Conservation (phyloP, 37 sponge, comb jelly and placozoan genomes). For the Ephydatia muelleri region DNA sequence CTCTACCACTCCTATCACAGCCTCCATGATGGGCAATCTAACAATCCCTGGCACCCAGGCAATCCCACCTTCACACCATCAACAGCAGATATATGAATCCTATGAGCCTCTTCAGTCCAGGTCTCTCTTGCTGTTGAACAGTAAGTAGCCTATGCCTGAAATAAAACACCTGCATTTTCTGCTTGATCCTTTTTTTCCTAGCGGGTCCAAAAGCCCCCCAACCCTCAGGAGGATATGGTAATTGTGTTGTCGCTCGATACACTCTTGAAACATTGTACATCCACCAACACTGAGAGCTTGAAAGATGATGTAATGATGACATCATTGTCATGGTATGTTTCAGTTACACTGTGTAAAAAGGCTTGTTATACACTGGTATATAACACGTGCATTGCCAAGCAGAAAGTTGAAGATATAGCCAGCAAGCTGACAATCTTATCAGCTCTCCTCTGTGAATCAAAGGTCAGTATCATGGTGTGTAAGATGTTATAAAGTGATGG, state of each 20-base stretch:
- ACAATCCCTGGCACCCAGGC: too few relatives aligned
- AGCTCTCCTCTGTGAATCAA: constrained; percentile 70
- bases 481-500: constrained; percentile 38
- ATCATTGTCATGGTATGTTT: neutral
- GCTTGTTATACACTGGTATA: too few relatives aligned
- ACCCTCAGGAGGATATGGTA: constrained; percentile 57
- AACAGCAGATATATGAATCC: too few relatives aligned
- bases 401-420: too few relatives aligned
- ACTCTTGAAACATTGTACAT: constrained; percentile 50
- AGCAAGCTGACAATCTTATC: constrained; percentile 59
- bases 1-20: constrained; percentile 17
- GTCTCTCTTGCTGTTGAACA: too few relatives aligned
- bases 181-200: constrained; percentile 9
- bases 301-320: neutral
- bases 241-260: constrained; percentile 56
- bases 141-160: neutral
- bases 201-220: constrained; percentile 47
- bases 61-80: too few relatives aligned
- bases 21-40: constrained; percentile 14
- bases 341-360: too few relatives aligned
- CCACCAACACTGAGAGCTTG: constrained; percentile 49
- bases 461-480: constrained; percentile 14
- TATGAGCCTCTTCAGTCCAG: too few relatives aligned
- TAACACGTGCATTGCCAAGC: constrained; percentile 65
- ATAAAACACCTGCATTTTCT: neutral